These are phyloP conservation scores for Anodontia alba DNA, from an alignment of 2,888 invertebrate species.

Conservation along the genomic window DNA sequence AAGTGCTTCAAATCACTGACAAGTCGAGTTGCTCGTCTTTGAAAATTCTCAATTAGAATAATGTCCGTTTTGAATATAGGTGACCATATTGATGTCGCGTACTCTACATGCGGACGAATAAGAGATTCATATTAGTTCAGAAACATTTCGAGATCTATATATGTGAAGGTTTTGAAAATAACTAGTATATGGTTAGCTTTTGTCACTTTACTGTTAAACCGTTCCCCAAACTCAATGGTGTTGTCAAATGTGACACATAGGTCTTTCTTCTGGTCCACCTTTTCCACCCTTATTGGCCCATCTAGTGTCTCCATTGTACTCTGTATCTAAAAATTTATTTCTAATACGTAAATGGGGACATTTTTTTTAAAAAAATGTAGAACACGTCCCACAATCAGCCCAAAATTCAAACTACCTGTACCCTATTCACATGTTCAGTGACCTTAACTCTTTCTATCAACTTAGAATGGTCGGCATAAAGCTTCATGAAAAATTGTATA, in stretches of 20 bases:
- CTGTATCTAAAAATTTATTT: neutral
- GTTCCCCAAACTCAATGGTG: neutral
- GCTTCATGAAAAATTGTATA: no score
- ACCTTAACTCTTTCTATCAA: no score
- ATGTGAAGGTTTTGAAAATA: neutral
- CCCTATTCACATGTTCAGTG: constrained; percentile 5
- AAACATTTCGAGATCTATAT: neutral
- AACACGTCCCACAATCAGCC: no score
- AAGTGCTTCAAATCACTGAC: no score
- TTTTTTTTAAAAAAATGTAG: neutral
- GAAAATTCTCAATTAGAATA: no score
- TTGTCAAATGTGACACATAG: neutral
- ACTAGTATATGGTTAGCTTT: neutral
- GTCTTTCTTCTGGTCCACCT: neutral
- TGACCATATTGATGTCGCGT: no score
- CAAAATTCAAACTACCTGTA: no score
- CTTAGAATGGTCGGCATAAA: no score
- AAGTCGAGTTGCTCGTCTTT: no score
- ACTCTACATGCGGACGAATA: no score
- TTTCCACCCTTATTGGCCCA: neutral
- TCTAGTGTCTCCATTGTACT: neutral
- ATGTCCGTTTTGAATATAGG: no score
- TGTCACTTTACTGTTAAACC: neutral
- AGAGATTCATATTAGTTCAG: neutral
- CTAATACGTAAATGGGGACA: neutral